Conservation (phyloP, 2,888 invertebrate species). For the Platycheirus rosarum region DNA sequence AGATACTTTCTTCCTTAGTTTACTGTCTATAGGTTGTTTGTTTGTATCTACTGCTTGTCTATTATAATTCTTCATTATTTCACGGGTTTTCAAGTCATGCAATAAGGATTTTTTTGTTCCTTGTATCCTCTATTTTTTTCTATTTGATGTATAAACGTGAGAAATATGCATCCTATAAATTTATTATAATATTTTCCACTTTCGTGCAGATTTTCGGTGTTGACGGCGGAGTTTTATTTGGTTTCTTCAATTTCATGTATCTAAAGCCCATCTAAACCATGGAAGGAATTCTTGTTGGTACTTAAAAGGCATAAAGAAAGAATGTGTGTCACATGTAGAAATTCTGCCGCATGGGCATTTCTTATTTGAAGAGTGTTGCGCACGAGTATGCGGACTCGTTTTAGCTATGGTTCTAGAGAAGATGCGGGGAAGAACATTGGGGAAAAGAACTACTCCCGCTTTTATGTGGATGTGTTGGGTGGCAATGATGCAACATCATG, state of each 20-base stretch:
- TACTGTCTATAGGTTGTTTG: neutral
- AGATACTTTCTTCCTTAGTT: conserved; percentile 31
- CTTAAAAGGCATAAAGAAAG: conserved; percentile 57
- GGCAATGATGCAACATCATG: conserved; percentile 60
- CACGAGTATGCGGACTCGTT: conserved; percentile 44
- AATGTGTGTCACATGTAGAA: conserved; percentile 71
- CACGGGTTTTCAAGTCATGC: conserved; percentile 16
- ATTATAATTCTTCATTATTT: conserved; percentile 37
- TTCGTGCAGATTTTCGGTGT: conserved; percentile 32
- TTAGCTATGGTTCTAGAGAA: neutral
- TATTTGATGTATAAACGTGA: conserved; percentile 65
- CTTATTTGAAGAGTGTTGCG: neutral
- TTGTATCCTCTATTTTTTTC: neutral
- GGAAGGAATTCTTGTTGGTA: conserved; percentile 49
- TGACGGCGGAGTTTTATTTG: neutral
- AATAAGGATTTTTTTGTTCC: conserved; percentile 21
- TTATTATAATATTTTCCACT: conserved; percentile 65
- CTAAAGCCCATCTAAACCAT: conserved; percentile 5
- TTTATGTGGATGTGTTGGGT: conserved; percentile 11
- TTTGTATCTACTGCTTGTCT: conserved; percentile 36
- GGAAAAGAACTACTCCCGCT: too few relatives aligned
- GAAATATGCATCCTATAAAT: conserved; percentile 69
- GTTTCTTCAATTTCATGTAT: conserved; percentile 46
- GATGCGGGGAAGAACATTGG: too few relatives aligned
- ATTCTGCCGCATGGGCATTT: conserved; percentile 16